Percentiles rank a stretch among this genome's conserved stretches.
Conservation (phyloP, 2,113 vertebrate species). For the Mastomys natalensis region DNA sequence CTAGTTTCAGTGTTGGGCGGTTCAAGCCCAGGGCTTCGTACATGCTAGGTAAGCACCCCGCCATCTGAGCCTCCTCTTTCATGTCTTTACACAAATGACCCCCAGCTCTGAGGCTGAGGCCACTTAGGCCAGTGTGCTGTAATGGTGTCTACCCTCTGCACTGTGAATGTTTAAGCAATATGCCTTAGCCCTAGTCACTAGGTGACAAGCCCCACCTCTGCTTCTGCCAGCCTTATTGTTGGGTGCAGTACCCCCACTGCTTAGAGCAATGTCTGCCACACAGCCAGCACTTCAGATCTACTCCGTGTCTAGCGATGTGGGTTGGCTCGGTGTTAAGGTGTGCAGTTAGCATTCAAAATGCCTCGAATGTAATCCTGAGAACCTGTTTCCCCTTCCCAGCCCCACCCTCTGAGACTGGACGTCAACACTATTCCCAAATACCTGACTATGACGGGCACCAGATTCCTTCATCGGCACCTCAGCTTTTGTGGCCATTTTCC, state of each 20-base stretch:
- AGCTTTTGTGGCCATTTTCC: accelerated
- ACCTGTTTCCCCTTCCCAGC: background rate
- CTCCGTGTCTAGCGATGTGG: too few species aligned
- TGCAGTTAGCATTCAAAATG: background rate
- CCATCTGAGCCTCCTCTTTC: background rate
- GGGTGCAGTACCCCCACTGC: accelerated
- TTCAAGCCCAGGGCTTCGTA: background rate
- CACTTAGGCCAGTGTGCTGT: background rate
- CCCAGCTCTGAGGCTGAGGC: background rate
- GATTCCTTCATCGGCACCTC: background rate
- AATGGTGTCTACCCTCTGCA: background rate
- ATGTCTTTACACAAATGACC: background rate
- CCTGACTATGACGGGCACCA: background rate
- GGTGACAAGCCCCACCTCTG: background rate
- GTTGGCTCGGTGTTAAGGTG: background rate
- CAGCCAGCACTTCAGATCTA: background rate
- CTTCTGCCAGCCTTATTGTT: background rate
- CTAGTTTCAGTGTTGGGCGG: background rate
- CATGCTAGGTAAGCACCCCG: background rate
- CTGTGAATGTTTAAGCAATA: background rate
- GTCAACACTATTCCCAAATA: background rate
- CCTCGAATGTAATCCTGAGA: background rate
- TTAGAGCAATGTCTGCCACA: background rate
- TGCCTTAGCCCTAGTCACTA: background rate
- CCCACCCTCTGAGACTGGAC: background rate